These are phyloP conservation scores for Phyllopteryx taeniolatus DNA, from an alignment of 2,113 vertebrate species.

Conservation along the genomic window DNA sequence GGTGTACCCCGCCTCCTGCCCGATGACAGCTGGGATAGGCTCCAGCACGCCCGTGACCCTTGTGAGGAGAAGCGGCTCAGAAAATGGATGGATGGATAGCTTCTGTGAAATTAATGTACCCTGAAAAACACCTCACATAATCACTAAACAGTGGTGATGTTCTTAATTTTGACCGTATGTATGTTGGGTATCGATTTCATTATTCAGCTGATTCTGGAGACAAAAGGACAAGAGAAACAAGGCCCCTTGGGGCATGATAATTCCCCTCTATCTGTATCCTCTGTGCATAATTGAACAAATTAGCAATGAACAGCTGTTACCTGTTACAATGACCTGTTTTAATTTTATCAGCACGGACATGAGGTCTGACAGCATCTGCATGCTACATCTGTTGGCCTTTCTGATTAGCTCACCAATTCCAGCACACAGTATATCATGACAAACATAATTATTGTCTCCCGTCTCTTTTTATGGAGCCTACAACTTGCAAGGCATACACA, in stretches of 20 bases:
- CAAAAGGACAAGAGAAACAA: slow-evolving; percentile 21
- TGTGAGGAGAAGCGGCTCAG: too few relatives aligned
- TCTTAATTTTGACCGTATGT: slow-evolving; percentile 5
- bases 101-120: slow-evolving; percentile 18
- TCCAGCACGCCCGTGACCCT: too few relatives aligned
- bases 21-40: too few relatives aligned
- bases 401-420: slow-evolving; percentile 66
- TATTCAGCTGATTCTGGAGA: slow-evolving; percentile 38
- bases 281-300: slow-evolving; percentile 76
- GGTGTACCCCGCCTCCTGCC: too few relatives aligned
- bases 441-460: slow-evolving; percentile 75
- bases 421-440: slow-evolving; percentile 71
- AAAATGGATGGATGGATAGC: too few relatives aligned
- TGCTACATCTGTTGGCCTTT: slow-evolving; percentile 72
- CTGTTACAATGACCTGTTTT: slow-evolving; percentile 77
- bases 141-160: background rate
- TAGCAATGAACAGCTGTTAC: slow-evolving; percentile 76
- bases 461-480: slow-evolving; percentile 77
- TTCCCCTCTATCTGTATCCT: slow-evolving; percentile 64
- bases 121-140: background rate
- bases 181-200: slow-evolving; percentile 46
- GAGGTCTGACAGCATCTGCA: slow-evolving; percentile 77
- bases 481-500: slow-evolving; percentile 57
- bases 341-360: slow-evolving; percentile 71
- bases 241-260: slow-evolving; percentile 52